A percentile compares a stretch with the other conserved stretches of the same genome.
These are phyloP conservation scores for Dipodomys spectabilis DNA, from an alignment of 2,113 vertebrate species.

Conservation along the genomic window DNA sequence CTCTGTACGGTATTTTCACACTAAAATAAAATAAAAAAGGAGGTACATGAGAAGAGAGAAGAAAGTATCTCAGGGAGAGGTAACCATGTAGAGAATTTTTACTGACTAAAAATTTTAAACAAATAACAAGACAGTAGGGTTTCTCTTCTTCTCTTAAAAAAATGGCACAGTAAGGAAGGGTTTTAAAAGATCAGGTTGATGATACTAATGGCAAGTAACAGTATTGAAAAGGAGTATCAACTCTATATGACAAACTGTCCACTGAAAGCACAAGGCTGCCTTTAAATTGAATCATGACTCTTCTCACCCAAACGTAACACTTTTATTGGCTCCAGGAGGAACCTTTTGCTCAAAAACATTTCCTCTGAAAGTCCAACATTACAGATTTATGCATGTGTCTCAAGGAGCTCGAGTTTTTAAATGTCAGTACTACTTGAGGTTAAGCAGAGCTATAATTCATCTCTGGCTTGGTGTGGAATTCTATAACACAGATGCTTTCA, in stretches of 20 bases:
- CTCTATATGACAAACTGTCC: slow-evolving; percentile 32
- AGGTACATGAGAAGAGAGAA: neutral
- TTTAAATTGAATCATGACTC: slow-evolving; percentile 77
- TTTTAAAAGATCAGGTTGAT: slow-evolving; percentile 10
- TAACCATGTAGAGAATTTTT: neutral
- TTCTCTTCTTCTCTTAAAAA: slow-evolving; percentile 1
- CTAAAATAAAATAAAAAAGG: neutral
- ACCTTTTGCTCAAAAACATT: slow-evolving; percentile 79
- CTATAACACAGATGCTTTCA: slow-evolving; percentile 11
- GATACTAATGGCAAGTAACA: slow-evolving; percentile 46
- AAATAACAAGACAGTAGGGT: neutral
- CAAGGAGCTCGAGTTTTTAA: slow-evolving; percentile 70
- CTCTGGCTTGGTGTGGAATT: slow-evolving; percentile 47
- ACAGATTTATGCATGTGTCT: slow-evolving; percentile 78
- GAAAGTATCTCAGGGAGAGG: neutral
- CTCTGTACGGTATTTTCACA: no score
- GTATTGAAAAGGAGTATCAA: neutral
- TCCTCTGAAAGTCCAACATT: slow-evolving; percentile 74
- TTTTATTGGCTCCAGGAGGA: slow-evolving; percentile 76
- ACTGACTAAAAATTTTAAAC: neutral
- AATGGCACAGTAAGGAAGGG: neutral
- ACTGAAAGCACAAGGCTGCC: slow-evolving; percentile 54
- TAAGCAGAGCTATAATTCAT: slow-evolving; percentile 69
- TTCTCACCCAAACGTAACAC: slow-evolving; percentile 72
- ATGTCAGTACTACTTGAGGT: slow-evolving; percentile 74